A percentile compares a stretch with the other conserved stretches of the same genome.
Conservation (phyloP, 2,888 invertebrate genomes). For the Pharmacophagus antenor region DNA sequence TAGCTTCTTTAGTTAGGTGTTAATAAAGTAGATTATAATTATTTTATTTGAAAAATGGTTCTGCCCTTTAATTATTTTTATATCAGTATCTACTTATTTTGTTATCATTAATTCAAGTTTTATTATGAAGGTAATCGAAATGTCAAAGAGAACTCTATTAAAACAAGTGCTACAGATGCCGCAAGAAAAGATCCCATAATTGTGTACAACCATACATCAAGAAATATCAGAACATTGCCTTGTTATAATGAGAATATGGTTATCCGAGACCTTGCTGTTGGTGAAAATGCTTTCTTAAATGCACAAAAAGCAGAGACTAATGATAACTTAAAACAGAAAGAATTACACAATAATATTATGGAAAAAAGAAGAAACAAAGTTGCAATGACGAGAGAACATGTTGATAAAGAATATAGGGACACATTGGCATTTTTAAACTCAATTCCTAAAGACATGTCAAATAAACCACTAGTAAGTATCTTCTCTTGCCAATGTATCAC, state of each 20-base stretch:
- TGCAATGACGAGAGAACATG: constrained; percentile 84
- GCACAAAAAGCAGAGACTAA: constrained; percentile 55
- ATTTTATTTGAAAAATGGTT: neutral
- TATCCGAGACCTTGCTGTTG: constrained; percentile 47
- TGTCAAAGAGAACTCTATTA: constrained; percentile 40
- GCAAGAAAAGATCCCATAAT: constrained; percentile 53
- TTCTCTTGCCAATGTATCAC: too few species aligned
- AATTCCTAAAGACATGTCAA: constrained; percentile 55
- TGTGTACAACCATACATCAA: constrained; percentile 65
- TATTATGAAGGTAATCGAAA: constrained; percentile 41
- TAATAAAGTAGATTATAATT: neutral
- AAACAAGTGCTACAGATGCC: constrained; percentile 32
- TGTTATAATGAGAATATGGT: constrained; percentile 49
- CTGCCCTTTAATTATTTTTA: neutral
- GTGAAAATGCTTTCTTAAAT: constrained; percentile 67
- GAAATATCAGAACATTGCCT: constrained; percentile 52
- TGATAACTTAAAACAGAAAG: constrained; percentile 37
- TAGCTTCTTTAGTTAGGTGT: too few species aligned
- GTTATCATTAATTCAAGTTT: neutral
- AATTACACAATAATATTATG: constrained; percentile 44
- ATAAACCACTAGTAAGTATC: constrained; percentile 56
- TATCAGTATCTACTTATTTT: too few species aligned
- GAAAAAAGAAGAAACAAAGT: constrained; percentile 53
- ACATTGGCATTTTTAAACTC: constrained; percentile 68
- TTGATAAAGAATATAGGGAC: constrained; percentile 71